Conservation (phyloP, 1,140 invertebrate genomes). For the Stenopsyche tienmushanensis region DNA sequence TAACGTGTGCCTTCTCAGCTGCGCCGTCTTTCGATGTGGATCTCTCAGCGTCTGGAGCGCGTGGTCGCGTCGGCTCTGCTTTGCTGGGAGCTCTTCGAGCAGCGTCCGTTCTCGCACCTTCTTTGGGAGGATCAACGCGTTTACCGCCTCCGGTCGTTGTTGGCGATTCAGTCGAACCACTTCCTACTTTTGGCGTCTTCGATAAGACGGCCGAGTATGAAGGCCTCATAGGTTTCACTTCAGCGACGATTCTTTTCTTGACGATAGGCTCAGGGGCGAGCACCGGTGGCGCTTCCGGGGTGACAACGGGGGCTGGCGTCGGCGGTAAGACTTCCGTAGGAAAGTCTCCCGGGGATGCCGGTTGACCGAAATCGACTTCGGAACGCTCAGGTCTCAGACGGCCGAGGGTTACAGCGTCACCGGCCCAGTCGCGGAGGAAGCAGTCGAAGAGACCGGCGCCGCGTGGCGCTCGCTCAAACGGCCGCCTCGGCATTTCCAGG, state of each 20-base stretch:
- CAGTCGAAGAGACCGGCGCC: no score
- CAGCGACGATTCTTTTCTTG: conserved; percentile 75
- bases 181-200: conserved; percentile 59
- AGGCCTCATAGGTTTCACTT: conserved; percentile 82
- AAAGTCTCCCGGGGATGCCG: conserved; percentile 24
- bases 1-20: conserved; percentile 45
- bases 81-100: conserved; percentile 46
- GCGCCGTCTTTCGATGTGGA: conserved; percentile 46
- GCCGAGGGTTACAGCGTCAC: conserved; percentile 76
- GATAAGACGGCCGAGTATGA: conserved; percentile 80
- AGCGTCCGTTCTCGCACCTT: conserved; percentile 51
- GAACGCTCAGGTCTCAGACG: conserved; percentile 47
- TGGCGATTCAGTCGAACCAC: conserved; percentile 47
- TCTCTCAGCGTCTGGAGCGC: conserved; percentile 45
- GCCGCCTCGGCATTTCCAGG: not conserved
- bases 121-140: conserved; percentile 52
- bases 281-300: not conserved
- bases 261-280: conserved; percentile 48
- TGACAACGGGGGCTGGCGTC: not conserved
- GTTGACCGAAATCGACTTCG: conserved; percentile 16
- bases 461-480: not conserved
- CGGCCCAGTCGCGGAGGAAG: conserved; percentile 78
- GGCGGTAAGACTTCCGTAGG: conserved; percentile 40
- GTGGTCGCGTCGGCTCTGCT: conserved; percentile 46
- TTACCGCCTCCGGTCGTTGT: conserved; percentile 31